Conservation (phyloP, 2,797 vertebrate species). For the Alectoris magna region DNA sequence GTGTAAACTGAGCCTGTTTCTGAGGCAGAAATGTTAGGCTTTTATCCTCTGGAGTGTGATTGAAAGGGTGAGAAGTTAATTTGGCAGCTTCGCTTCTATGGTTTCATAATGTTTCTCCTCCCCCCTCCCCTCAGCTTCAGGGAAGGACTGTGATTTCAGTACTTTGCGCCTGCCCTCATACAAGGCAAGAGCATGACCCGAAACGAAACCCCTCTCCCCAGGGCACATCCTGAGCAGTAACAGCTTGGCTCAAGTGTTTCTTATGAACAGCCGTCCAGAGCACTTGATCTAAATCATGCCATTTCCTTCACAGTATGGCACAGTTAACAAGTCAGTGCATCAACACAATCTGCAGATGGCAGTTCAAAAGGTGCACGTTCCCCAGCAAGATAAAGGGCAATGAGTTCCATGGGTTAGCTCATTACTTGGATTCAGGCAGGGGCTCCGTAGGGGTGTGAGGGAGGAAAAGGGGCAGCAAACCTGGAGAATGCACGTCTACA, state of each 20-base stretch:
- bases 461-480: conserved; percentile 59
- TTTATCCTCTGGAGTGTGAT: conserved; percentile 99
- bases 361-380: conserved; percentile 88
- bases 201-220: conserved; percentile 97
- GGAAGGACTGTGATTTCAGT: conserved; percentile 81
- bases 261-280: conserved; percentile 89
- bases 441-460: conserved; percentile 75
- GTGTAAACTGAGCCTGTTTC: conserved; percentile 87
- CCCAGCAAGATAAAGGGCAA: conserved; percentile 87
- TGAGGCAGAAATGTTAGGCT: conserved; percentile 88
- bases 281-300: conserved; percentile 98
- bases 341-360: conserved; percentile 87
- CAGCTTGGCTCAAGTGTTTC: conserved; percentile 99
- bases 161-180: conserved; percentile 85
- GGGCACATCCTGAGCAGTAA: conserved; percentile 99
- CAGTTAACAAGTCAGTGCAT: conserved; percentile 89
- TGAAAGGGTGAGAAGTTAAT: conserved; percentile 99
- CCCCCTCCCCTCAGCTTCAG: conserved; percentile 76
- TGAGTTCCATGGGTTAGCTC: conserved; percentile 82
- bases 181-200: conserved; percentile 94
- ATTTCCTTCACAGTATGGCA: conserved; percentile 98
- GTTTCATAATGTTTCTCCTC: conserved; percentile 97
- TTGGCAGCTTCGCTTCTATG: conserved; percentile 98
- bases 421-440: conserved; percentile 80
- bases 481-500: conserved; percentile 69